Evolutionary conservation across 2,888 invertebrate genomes (phyloP).

Genomic region (Apamea monoglypha): DNA sequence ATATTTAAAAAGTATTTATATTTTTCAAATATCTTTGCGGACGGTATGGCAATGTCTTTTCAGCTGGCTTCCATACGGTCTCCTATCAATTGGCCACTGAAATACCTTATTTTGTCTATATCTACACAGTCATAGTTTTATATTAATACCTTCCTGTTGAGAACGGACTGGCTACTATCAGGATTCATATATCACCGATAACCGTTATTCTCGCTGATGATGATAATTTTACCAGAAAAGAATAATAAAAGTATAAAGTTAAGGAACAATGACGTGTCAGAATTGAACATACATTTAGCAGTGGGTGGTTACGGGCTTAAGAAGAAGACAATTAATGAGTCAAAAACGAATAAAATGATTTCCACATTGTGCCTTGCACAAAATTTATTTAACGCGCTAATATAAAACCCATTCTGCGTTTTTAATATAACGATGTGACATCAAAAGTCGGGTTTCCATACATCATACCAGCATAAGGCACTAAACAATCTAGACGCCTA

Average conservation of each 20-base stretch:
- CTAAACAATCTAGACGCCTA: slow-evolving; percentile 71
- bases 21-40: too few species aligned
- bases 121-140: not conserved
- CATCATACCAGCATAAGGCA: slow-evolving; percentile 60
- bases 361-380: slow-evolving; percentile 17
- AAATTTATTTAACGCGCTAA: slow-evolving; percentile 40
- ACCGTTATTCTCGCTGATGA: not conserved
- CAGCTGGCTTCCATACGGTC: not conserved
- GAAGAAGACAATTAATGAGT: slow-evolving; percentile 32
- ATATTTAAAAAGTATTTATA: not conserved
- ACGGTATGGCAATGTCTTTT: not conserved
- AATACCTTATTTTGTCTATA: not conserved
- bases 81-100: too few species aligned
- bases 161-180: not conserved
- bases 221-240: not conserved
- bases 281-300: slow-evolving; percentile 24
- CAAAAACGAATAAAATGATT: slow-evolving; percentile 14
- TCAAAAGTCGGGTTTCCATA: slow-evolving; percentile 55
- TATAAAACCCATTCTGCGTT: slow-evolving; percentile 28
- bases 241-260: not conserved
- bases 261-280: slow-evolving; percentile 17
- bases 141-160: not conserved
- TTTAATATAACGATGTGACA: slow-evolving; percentile 53
- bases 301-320: slow-evolving; percentile 28
- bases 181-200: not conserved